phyloP scores from a whole-genome alignment of 2,888 invertebrate species.

The Sphecodes monilicornis region DNA sequence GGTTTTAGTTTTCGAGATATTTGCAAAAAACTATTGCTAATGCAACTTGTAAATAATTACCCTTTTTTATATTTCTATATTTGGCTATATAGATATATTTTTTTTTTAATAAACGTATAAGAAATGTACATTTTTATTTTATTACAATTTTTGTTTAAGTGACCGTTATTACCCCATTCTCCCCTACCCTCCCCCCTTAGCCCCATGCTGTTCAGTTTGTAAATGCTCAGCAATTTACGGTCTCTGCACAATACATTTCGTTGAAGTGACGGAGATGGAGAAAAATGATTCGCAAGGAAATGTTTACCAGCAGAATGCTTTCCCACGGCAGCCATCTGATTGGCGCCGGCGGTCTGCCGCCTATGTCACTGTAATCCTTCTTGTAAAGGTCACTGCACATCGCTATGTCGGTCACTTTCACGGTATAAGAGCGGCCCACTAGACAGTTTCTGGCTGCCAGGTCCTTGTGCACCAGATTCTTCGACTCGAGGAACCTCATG shows the following conservation, averaged over 20 bases:
- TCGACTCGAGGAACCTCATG: constrained; percentile 92
- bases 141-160: no score
- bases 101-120: no score
- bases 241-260: background rate
- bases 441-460: constrained; percentile 90
- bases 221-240: background rate
- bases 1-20: no score
- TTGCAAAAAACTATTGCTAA: no score
- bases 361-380: constrained; percentile 88
- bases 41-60: no score
- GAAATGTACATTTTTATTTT: no score
- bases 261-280: background rate
- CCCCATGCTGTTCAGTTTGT: no score
- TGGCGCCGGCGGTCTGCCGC: constrained; percentile 87
- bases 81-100: no score
- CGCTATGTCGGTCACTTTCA: constrained; percentile 88
- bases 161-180: no score
- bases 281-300: constrained; percentile 13
- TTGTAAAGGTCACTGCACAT: constrained; percentile 88
- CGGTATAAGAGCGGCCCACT: constrained; percentile 87
- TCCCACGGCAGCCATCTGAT: constrained; percentile 89
- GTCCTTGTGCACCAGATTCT: constrained; percentile 92
- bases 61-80: no score
- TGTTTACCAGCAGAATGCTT: constrained; percentile 87
- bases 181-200: no score